Evolutionary conservation across 1,140 invertebrate genomes (phyloP), one percentile per base, ranked within the genome.

Genomic region (Popillia japonica): DNA sequence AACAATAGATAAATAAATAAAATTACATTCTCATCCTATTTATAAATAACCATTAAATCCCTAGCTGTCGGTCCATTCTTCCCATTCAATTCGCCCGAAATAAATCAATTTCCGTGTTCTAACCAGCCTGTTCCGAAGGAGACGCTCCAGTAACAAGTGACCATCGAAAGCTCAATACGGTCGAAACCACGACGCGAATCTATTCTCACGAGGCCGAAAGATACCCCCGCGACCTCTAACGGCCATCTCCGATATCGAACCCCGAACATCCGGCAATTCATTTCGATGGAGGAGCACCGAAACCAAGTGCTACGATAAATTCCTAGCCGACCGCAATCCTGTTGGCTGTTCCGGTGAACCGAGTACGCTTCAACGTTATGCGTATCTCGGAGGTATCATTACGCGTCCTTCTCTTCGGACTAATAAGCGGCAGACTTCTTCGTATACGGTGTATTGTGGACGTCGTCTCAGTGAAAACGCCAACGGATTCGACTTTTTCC

Each of bases 251-350:
- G 48, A 55, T 55, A 55, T 55, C 48, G 48, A 17, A 55, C 17
- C 48, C 4, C 14, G 48, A 17, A 6, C 17, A 55, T 55, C 48
- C 48, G 11, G 48, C 48, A 55, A 55, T 55, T 17, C 48, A 55
- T 55, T 55, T 55, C 48, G 48, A 55, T 17, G 14, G 48, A 55
- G 0, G 11, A 14, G 48, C 48, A 7, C 27, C 27, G 27, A 34
- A 34, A 34, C 40, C 68, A 40, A 6, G 68, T 72, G 41, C 73
- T 75, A 41, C 73, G 41, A 75, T 75, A 75, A 75, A 75, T 75
- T 75, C 41, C 3, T 40, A 41, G n/a, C 20, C 73, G 41, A 48
- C 73, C 73, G 73, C 73, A 75, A 75, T 22, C n/a, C 73, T 14
- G 48, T 55, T n/a, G 48, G 11, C 14, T 17, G 48, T 17, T 55